Conservation (phyloP, 2,797 vertebrate species). For the Hippoglossus hippoglossus region DNA sequence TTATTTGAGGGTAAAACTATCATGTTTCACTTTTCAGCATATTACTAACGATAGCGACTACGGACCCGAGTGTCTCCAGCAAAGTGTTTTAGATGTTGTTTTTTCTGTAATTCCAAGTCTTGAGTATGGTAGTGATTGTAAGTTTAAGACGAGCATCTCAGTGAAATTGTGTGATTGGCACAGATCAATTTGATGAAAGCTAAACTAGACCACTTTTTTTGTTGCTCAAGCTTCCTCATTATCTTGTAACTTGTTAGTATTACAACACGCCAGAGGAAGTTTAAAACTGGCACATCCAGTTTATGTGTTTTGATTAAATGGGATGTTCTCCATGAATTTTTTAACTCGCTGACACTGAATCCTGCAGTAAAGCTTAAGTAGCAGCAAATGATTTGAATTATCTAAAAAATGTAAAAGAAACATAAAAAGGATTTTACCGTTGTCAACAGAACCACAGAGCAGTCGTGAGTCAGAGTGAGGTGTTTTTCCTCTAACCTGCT, state of each 20-base stretch:
- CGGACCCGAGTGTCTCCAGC: too few species aligned
- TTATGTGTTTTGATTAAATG: background rate
- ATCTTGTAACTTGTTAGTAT: constrained; percentile 9
- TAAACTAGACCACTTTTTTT: constrained; percentile 20
- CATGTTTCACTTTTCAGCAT: background rate
- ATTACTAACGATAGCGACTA: background rate
- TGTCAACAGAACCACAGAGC: background rate
- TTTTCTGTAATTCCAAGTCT: background rate
- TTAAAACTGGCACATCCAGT: constrained; percentile 5
- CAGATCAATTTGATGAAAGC: constrained; percentile 21
- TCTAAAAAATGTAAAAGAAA: background rate
- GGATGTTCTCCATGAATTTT: constrained; percentile 16
- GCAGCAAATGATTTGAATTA: constrained; percentile 1
- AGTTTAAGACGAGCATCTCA: background rate
- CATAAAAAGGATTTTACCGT: background rate
- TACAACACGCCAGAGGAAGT: background rate
- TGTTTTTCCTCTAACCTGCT: background rate
- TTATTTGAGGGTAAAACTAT: constrained; percentile 9
- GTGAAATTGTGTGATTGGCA: background rate
- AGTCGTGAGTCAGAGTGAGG: background rate
- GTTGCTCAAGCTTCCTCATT: constrained; percentile 9
- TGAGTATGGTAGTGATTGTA: constrained; percentile 4
- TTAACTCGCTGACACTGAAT: background rate
- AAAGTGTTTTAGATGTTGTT: too few species aligned
- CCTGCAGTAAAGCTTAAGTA: background rate